phyloP scores from a whole-genome alignment of 1,140 invertebrate species.

The Drosophila ironensis region DNA sequence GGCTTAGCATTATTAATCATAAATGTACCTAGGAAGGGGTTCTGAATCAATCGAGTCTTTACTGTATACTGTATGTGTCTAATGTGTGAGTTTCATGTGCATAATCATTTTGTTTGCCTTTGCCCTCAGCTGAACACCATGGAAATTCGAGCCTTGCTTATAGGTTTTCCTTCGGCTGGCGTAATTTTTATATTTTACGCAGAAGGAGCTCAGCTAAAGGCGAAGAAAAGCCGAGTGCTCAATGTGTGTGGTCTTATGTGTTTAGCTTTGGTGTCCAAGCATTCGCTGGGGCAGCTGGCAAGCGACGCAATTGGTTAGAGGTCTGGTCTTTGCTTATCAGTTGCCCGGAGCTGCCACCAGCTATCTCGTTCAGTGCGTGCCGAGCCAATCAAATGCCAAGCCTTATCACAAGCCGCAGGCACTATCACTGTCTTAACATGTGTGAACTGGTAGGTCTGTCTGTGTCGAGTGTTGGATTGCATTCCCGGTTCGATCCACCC shows the following conservation, averaged over 20 bases:
- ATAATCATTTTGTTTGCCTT: conserved; percentile 46
- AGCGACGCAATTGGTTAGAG: conserved; percentile 13
- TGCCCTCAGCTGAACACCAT: conserved; percentile 43
- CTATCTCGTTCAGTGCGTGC: conserved; percentile 31
- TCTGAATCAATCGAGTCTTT: conserved; percentile 13
- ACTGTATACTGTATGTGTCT: conserved; percentile 20
- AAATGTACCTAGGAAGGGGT: conserved; percentile 29
- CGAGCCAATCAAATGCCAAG: conserved; percentile 66
- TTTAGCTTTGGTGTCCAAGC: conserved; percentile 37
- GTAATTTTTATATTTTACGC: neutral
- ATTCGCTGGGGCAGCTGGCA: conserved; percentile 29
- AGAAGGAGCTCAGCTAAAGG: conserved; percentile 45
- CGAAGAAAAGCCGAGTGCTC: conserved; percentile 40
- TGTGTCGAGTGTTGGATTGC: conserved; percentile 9
- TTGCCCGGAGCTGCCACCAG: conserved; percentile 7
- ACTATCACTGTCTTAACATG: conserved; percentile 25
- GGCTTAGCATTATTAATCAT: conserved; percentile 26
- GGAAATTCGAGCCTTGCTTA: neutral
- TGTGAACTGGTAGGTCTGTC: conserved; percentile 8
- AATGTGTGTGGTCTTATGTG: conserved; percentile 15
- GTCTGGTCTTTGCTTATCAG: neutral
- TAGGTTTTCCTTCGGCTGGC: neutral
- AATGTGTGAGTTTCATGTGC: conserved; percentile 14
- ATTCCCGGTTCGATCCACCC: conserved; percentile 16
- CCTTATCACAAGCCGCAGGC: conserved; percentile 50